Conservation (phyloP, 92 coral and sea anemone genomes). For the Epizoanthus scotinus region DNA sequence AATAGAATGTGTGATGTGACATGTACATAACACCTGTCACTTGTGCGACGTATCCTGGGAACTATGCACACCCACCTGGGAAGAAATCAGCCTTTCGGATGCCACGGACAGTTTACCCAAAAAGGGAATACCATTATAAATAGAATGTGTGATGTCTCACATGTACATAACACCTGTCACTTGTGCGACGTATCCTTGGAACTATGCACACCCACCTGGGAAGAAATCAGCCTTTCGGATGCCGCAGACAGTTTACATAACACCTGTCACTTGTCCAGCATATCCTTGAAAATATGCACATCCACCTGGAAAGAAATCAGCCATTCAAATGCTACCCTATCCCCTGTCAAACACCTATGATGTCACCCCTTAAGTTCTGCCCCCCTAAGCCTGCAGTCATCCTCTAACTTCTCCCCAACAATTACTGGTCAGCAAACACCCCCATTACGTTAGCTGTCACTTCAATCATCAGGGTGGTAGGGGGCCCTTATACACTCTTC, state of each 20-base stretch:
- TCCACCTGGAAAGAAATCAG: conserved; percentile 77
- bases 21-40: conserved; percentile 79
- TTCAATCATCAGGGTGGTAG: no score
- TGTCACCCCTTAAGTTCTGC: no score
- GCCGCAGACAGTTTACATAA: conserved; percentile 77
- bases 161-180: conserved; percentile 78
- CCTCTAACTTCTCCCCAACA: no score
- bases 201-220: conserved; percentile 80
- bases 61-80: conserved; percentile 81
- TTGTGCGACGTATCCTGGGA: conserved; percentile 87
- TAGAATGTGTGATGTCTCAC: conserved; percentile 30
- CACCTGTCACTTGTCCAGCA: conserved; percentile 81
- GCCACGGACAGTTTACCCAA: conserved; percentile 85
- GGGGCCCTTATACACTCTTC: no score
- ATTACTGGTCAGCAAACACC: no score
- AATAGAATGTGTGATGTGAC: conserved; percentile 22
- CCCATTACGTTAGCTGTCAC: no score
- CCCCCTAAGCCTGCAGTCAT: no score
- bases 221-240: conserved; percentile 67
- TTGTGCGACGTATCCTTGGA: conserved; percentile 89
- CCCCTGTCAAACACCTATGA: no score
- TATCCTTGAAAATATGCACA: conserved; percentile 88
- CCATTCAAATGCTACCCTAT: conserved; percentile 78
- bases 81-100: conserved; percentile 68
- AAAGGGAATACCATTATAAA: conserved; percentile 36